phyloP scores from a whole-genome alignment of 2,113 vertebrate species.

The Mungos mungo region DNA sequence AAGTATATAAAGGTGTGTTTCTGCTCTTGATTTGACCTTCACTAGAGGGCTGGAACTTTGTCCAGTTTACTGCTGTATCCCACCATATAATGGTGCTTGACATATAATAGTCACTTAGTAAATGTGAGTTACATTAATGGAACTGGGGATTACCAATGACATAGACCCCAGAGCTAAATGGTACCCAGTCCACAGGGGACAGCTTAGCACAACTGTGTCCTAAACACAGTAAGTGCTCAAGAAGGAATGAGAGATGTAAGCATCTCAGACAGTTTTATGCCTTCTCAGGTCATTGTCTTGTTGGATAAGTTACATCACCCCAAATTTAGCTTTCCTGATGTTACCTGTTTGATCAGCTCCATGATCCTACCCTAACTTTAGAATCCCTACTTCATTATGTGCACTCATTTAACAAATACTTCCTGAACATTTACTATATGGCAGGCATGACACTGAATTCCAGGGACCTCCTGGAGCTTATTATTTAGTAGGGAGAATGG shows the following conservation, averaged over 20 bases:
- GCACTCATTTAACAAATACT: constrained; percentile 42
- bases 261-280: neutral
- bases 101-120: neutral
- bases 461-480: neutral
- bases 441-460: neutral
- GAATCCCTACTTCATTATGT: neutral
- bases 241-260: neutral
- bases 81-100: neutral
- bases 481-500: neutral
- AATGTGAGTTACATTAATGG: constrained; percentile 12
- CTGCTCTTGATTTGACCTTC: constrained; percentile 5
- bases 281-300: neutral
- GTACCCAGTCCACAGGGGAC: constrained; percentile 31
- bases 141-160: neutral
- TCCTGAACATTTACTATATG: neutral
- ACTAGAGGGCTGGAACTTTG: neutral
- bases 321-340: constrained; percentile 27
- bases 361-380: neutral
- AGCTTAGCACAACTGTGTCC: neutral
- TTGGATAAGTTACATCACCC: neutral
- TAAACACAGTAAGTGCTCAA: neutral
- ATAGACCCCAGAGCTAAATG: neutral
- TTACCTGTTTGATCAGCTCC: constrained; percentile 8
- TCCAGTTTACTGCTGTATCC: constrained; percentile 22
- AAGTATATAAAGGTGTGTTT: neutral